These are phyloP conservation scores for Tiliqua scincoides DNA, from an alignment of 2,113 vertebrate species.

Conservation along the genomic window DNA sequence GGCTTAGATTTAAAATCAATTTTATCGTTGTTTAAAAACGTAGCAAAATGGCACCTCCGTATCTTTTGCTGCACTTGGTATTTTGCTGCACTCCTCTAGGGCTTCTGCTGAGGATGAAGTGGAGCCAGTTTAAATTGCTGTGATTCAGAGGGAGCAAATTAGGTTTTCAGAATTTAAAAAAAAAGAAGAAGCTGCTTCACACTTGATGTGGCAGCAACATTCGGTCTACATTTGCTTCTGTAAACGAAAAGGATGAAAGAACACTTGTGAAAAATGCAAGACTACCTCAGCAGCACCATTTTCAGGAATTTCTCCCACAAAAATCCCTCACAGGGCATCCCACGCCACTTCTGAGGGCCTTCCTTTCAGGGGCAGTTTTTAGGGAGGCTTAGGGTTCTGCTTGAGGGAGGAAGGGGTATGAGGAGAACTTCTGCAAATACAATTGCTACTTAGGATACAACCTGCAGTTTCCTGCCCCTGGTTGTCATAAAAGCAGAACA, in stretches of 20 bases:
- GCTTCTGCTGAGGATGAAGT: not conserved
- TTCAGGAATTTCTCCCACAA: too few species aligned
- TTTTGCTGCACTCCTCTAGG: constrained; percentile 1
- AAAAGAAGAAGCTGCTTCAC: not conserved
- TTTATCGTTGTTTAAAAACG: not conserved
- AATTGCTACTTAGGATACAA: too few species aligned
- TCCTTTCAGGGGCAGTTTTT: too few species aligned
- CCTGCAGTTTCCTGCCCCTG: not conserved
- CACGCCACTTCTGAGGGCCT: too few species aligned
- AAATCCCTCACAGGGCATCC: too few species aligned
- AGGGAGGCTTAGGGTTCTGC: too few species aligned
- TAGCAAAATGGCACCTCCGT: not conserved
- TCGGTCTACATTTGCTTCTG: too few species aligned
- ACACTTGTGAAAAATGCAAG: too few species aligned
- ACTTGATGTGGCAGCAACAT: not conserved
- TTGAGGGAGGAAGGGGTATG: too few species aligned
- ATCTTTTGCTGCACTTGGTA: rapidly evolving
- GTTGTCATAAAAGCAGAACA: not conserved
- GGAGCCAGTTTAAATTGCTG: not conserved
- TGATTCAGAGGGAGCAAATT: not conserved
- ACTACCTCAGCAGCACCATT: too few species aligned
- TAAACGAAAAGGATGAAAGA: too few species aligned
- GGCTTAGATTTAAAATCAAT: not conserved
- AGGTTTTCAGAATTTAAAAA: not conserved
- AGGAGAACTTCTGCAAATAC: too few species aligned